Conservation (phyloP, 2,113 vertebrate species). For the Geococcyx californianus region DNA sequence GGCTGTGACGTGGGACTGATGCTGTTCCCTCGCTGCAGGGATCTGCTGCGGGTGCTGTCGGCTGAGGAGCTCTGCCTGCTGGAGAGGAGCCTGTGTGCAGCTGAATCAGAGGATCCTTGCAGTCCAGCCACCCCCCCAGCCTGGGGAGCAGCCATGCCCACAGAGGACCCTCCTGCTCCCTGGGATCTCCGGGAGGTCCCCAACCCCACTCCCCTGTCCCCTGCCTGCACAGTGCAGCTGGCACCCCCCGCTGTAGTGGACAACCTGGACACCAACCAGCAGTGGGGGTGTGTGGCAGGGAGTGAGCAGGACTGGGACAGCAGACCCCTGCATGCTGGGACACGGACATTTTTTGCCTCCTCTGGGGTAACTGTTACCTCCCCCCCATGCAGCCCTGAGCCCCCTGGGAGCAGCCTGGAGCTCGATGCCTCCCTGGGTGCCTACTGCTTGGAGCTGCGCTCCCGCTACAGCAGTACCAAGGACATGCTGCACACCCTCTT, state of each 20-base stretch:
- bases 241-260: accelerated
- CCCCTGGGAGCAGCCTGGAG: background rate
- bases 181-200: background rate
- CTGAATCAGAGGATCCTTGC: conserved; percentile 30
- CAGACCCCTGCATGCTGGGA: background rate
- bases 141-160: background rate
- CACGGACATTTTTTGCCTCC: background rate
- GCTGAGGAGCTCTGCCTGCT: conserved; percentile 68
- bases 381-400: background rate
- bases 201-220: accelerated
- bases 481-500: conserved; percentile 79
- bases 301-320: background rate
- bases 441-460: conserved; percentile 35
- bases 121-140: accelerated
- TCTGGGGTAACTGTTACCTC: background rate
- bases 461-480: conserved; percentile 65
- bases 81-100: conserved; percentile 71
- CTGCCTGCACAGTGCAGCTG: accelerated
- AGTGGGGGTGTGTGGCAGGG: accelerated
- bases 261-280: accelerated
- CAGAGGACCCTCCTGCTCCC: background rate
- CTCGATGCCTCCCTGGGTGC: accelerated
- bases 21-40: background rate
- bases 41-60: conserved; percentile 69
- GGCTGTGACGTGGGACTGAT: accelerated